Conservation (phyloP, 2,113 vertebrate species). For the Chionomys nivalis region DNA sequence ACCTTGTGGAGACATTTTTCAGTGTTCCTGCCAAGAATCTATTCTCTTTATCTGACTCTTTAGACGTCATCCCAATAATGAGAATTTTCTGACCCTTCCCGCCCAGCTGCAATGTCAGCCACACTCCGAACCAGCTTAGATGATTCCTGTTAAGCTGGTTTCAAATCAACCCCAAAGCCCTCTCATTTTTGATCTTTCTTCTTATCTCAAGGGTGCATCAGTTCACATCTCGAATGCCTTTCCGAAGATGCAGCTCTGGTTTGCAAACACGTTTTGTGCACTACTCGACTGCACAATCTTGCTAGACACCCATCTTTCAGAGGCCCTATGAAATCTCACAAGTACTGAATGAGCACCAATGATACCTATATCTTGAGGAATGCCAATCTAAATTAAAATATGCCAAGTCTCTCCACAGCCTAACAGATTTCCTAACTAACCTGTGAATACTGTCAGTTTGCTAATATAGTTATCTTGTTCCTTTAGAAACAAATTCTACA, state of each 20-base stretch:
- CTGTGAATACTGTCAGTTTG: slow-evolving; percentile 75
- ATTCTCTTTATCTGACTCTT: slow-evolving; percentile 37
- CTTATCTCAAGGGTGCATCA: slow-evolving; percentile 37
- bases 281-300: background rate
- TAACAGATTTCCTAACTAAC: slow-evolving; percentile 78
- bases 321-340: slow-evolving; percentile 32
- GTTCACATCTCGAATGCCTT: background rate
- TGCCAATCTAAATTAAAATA: slow-evolving; percentile 68
- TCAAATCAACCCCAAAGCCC: background rate
- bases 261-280: slow-evolving; percentile 6
- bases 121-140: background rate
- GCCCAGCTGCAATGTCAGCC: background rate
- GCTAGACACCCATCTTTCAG: background rate
- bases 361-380: slow-evolving; percentile 59
- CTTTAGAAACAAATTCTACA: slow-evolving; percentile 64
- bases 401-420: slow-evolving; percentile 58
- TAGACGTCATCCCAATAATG: slow-evolving; percentile 22
- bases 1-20: background rate
- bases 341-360: slow-evolving; percentile 43
- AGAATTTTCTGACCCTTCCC: background rate
- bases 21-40: background rate
- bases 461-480: slow-evolving; percentile 71
- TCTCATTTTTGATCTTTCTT: slow-evolving; percentile 49
- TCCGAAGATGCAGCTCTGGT: slow-evolving; percentile 32
- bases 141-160: slow-evolving; percentile 46